Evolutionary conservation across 2,113 vertebrate genomes (phyloP).

Genomic region (Anser cygnoides): DNA sequence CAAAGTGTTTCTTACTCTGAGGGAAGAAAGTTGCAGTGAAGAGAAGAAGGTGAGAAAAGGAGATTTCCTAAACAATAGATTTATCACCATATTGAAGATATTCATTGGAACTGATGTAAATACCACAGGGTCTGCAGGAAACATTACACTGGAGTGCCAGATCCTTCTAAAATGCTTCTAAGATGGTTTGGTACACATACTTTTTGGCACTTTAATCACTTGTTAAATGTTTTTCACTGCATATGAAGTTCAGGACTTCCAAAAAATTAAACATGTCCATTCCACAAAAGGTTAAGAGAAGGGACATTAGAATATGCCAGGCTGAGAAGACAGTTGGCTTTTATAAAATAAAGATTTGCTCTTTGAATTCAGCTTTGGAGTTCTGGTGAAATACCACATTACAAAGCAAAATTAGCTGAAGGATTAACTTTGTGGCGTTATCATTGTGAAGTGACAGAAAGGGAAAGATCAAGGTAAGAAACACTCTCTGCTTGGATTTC

Average conservation of each 20-base stretch:
- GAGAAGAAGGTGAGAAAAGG: neutral
- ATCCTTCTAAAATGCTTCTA: neutral
- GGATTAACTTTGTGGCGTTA: neutral
- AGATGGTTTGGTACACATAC: neutral
- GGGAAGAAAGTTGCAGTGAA: neutral
- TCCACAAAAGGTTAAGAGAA: neutral
- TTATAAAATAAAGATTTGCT: neutral
- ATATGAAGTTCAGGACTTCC: neutral
- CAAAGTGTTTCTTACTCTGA: neutral
- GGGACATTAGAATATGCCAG: too few species aligned
- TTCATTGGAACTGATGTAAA: neutral
- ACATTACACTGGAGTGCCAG: accelerated
- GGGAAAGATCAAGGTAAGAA: neutral
- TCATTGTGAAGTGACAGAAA: neutral
- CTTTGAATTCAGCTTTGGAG: neutral
- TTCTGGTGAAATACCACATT: neutral
- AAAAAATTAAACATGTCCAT: neutral
- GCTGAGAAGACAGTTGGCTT: neutral
- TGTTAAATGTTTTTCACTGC: neutral
- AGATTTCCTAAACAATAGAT: neutral
- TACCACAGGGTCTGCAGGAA: neutral
- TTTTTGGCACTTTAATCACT: neutral
- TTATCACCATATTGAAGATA: neutral
- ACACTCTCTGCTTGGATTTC: neutral
- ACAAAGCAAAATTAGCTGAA: neutral